Evolutionary conservation across 2,797 vertebrate genomes (phyloP).

Genomic region (Myiothlypis coronata): DNA sequence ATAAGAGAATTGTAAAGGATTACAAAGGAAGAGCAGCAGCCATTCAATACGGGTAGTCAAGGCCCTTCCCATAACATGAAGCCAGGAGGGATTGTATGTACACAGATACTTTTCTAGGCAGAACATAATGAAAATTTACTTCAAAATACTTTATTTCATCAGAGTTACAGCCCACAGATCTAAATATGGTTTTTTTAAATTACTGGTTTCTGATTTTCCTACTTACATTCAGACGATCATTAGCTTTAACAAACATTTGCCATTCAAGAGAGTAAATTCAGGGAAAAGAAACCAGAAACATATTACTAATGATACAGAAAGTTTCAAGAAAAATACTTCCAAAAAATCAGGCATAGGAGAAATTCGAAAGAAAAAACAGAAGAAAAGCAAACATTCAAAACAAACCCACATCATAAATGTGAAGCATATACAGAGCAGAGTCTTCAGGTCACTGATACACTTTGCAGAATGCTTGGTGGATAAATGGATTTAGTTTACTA

Average conservation of each 20-base stretch:
- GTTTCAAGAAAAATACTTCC: background rate
- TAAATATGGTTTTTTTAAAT: background rate
- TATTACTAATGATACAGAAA: background rate
- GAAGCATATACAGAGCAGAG: background rate
- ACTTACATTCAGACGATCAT: background rate
- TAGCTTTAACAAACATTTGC: background rate
- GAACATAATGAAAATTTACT: background rate
- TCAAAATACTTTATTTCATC: background rate
- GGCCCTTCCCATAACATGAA: background rate
- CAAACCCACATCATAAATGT: background rate
- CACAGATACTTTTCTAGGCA: background rate
- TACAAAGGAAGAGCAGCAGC: background rate
- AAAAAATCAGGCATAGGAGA: background rate
- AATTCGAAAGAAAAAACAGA: background rate
- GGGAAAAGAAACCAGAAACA: background rate
- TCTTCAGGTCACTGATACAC: background rate
- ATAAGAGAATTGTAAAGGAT: background rate
- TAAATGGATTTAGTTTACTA: background rate
- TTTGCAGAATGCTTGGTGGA: background rate
- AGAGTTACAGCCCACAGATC: background rate
- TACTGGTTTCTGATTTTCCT: background rate
- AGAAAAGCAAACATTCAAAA: background rate
- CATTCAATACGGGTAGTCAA: background rate
- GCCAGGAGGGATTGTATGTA: background rate
- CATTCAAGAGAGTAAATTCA: background rate